These are phyloP conservation scores for Neoascia interrupta DNA, from an alignment of 2,888 invertebrate species.

Conservation along the genomic window DNA sequence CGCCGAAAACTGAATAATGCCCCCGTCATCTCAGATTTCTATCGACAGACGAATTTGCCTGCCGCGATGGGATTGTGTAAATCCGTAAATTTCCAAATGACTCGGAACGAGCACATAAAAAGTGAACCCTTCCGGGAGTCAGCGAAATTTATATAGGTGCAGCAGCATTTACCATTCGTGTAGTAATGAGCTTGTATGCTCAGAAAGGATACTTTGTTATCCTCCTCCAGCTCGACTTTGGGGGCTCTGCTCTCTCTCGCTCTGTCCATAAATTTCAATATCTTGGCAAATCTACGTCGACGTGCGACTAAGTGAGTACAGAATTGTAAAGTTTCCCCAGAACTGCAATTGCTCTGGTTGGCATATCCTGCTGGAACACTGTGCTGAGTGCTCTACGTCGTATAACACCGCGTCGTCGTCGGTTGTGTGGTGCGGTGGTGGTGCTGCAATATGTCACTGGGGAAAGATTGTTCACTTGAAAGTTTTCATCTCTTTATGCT, in stretches of 20 bases:
- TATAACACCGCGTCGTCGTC: slow-evolving; percentile 1
- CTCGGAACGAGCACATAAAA: slow-evolving; percentile 52
- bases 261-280: slow-evolving; percentile 67
- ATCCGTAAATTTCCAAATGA: slow-evolving; percentile 64
- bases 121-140: slow-evolving; percentile 2
- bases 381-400: slow-evolving; percentile 40
- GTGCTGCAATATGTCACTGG: slow-evolving; percentile 68
- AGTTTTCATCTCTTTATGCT: slow-evolving; percentile 67
- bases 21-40: slow-evolving; percentile 53
- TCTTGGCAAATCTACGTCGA: slow-evolving; percentile 66
- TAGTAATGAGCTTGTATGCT: slow-evolving; percentile 46
- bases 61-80: slow-evolving; percentile 44
- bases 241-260: slow-evolving; percentile 4
- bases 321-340: slow-evolving; percentile 54
- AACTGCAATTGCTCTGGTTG: slow-evolving; percentile 47
- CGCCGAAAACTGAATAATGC: slow-evolving; percentile 46
- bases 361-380: background rate
- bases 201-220: slow-evolving; percentile 50
- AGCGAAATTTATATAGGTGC: slow-evolving; percentile 1
- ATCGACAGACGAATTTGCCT: slow-evolving; percentile 59
- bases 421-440: background rate
- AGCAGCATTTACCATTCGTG: slow-evolving; percentile 35
- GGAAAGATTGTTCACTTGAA: slow-evolving; percentile 69
- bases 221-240: background rate
- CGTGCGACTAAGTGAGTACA: slow-evolving; percentile 66